Base-by-base conservation (phyloP, 2,113 vertebrate species). In the Erythrolamprus reginae region DNA sequence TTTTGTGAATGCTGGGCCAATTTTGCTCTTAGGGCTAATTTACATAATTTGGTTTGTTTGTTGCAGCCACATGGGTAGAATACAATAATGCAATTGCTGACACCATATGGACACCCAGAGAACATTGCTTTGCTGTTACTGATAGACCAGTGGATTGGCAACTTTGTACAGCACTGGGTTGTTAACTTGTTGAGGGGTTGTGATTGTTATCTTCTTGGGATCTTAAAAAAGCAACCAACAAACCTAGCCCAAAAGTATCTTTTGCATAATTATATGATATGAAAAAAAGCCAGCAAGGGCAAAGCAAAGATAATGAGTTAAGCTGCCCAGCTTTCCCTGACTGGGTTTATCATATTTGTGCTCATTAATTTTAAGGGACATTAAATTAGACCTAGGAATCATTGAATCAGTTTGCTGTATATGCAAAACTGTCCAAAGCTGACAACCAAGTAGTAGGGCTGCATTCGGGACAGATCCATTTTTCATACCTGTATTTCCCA, bases 331-430 rank as follows among this genome's bases (percentile, higher is more conserved):
- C 47, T 53, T 53, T 90, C 4, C 33, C 17, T 87, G 85, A 82
- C 28, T 48, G 45, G 28, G 51, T 8, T 38, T 86, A 70, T 38
- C 82, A 70, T 48, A 9, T 70, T 26, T 86, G 58, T 86, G 56
- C 33, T 53, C 19, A 47, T 52, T 87, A 56, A 90, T 85, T 84
- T 90, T 90, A 85, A 90, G 51, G 47, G 89, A 48, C 17, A 65
- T 85, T 51, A 90, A 89, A 65, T 90, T 90, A 38, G n/a, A 47
- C 1, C 28, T 50, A 45, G 88, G 88, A 83, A 55, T 42, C 52
- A 83, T 53, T 38, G 12, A 84, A 42, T 28, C 28, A 47, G 42
- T 48, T 58, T 42, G 47, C 47, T 70, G 17, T 6, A 70, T 86
- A 70, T 77, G 61, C 77, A 77, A 90, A 87, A 87, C 23, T 56